Base-by-base conservation (phyloP, 53 echinoderm and acorn worm species). In the Mesocentrotus franciscanus region DNA sequence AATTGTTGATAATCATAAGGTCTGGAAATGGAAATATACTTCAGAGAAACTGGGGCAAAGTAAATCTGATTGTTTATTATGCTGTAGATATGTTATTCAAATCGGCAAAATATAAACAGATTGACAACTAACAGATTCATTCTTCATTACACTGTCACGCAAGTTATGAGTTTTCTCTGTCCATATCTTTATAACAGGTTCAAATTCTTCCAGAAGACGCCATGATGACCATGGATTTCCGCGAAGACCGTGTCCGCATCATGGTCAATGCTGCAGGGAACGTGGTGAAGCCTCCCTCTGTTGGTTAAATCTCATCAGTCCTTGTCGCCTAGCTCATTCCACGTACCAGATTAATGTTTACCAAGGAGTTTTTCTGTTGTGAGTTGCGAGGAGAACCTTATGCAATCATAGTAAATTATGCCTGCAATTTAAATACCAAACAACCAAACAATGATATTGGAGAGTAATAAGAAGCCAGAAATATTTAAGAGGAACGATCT, bases 221-320 rank as follows among this genome's bases (percentile, higher is more conserved):
- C 60, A 96, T 96, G 96, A 92, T 96, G 92, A 96, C 96, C 14
- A 95, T 95, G 95, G 96, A 96, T 85, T 96, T 90, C 78, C 81
- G 95, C 26, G 89, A 92, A 71, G 95, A 96, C 34, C 95, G 96
- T 26, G 96, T 96, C 22, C 85, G 96, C 24, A 92, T 96, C 56
- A 57, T 96, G 58, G 89, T 96, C 5, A 71, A 92, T 85, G 71
- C 36, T 35, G 92, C 71, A 0, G 92, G 93, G 15, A 92, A 92
- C 24, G 96, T 96, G 34, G 71, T 71, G 30, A 74, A 27, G 14
- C 16, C 84, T 29, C 96, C 96, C 32, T 64, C 29, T 17, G 17
- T 72, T 29, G 96, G 94, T 24, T 96, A 20, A 74, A 64, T 35
- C 30, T 90, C 10, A 60, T 60, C 64, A 61, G 15, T 33, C 66